Evolutionary conservation across 2,113 vertebrate species (phyloP).

Genomic region (Muntiacus muntjak): DNA sequence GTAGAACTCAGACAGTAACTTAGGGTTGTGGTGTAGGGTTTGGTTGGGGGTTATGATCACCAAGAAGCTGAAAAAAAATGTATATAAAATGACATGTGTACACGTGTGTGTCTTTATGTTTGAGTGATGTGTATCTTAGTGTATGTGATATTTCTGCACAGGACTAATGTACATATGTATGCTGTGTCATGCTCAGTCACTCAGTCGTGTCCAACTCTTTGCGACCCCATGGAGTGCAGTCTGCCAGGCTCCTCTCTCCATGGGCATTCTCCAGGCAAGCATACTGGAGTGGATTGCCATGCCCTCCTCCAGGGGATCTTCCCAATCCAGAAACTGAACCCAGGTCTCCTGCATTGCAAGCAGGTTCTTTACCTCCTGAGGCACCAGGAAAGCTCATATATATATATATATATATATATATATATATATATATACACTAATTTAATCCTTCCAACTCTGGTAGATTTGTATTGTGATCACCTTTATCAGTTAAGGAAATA

Average conservation of each 20-base stretch:
- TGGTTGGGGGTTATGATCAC: accelerated
- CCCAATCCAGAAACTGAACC: background rate
- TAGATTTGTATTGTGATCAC: background rate
- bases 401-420: too few relatives aligned
- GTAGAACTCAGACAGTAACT: accelerated
- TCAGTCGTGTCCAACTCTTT: background rate
- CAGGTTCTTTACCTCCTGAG: background rate
- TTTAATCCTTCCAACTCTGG: too few relatives aligned
- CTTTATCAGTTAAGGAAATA: background rate
- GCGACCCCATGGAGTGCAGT: background rate
- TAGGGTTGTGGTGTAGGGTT: too few relatives aligned
- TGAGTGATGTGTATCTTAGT: background rate
- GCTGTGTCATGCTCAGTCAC: background rate
- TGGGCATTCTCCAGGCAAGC: background rate
- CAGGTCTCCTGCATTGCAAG: background rate
- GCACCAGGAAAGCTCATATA: background rate
- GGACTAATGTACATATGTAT: background rate
- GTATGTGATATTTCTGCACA: background rate
- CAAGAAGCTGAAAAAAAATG: background rate
- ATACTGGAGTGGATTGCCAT: background rate
- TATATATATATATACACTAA: background rate
- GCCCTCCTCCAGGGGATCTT: background rate
- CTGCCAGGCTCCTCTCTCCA: background rate
- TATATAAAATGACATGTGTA: too few relatives aligned
- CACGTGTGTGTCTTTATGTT: background rate